phyloP scores from a whole-genome alignment of 2,113 vertebrate species.

The Psittacara wagleri region DNA sequence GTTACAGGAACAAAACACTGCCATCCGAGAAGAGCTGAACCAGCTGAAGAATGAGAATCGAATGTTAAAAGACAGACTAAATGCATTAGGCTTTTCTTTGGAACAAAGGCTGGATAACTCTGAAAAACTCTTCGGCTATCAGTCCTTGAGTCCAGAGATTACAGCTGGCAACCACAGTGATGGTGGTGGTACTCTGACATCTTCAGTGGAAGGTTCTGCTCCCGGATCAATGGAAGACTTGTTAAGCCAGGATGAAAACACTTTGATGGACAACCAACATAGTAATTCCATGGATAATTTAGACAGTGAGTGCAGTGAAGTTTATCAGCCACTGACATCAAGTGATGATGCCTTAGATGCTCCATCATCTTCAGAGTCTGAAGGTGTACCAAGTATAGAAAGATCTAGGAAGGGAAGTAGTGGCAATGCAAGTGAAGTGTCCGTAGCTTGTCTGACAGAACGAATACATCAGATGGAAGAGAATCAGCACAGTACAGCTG shows the following conservation, averaged over 20 bases:
- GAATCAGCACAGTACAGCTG: constrained; percentile 93
- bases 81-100: constrained; percentile 91
- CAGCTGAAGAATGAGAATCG: constrained; percentile 93
- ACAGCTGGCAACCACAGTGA: constrained; percentile 82
- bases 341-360: constrained; percentile 93
- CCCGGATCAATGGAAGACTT: constrained; percentile 93
- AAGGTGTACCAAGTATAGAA: constrained; percentile 85
- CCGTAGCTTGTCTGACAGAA: constrained; percentile 91
- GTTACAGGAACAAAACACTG: constrained; percentile 90
- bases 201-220: constrained; percentile 91
- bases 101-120: constrained; percentile 88
- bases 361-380: constrained; percentile 89
- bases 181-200: constrained; percentile 84
- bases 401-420: constrained; percentile 88
- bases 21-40: constrained; percentile 89
- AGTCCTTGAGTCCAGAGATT: constrained; percentile 86
- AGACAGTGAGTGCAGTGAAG: constrained; percentile 94
- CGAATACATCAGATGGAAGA: constrained; percentile 97
- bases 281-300: constrained; percentile 92
- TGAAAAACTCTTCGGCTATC: constrained; percentile 87
- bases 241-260: constrained; percentile 82
- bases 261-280: constrained; percentile 85
- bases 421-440: constrained; percentile 88
- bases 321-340: constrained; percentile 92
- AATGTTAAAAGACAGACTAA: constrained; percentile 93